Percentiles rank a stretch among this genome's conserved stretches.
These are phyloP conservation scores for Oreochromis tanganicae DNA, from an alignment of 2,113 vertebrate genomes.

Conservation along the genomic window DNA sequence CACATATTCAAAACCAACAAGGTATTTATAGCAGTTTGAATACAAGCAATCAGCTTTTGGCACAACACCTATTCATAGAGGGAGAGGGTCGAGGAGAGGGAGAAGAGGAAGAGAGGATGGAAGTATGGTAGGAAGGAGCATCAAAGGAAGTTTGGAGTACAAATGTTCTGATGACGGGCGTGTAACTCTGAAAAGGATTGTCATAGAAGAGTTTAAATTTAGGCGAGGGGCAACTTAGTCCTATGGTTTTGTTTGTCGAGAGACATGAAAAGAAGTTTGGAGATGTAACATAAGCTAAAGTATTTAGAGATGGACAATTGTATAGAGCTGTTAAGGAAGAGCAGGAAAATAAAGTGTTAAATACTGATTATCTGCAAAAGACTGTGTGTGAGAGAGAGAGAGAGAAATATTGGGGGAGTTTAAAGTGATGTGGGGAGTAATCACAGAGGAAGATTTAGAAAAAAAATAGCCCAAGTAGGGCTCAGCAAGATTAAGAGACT, in stretches of 20 bases:
- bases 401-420: not conserved
- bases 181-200: too few relatives aligned
- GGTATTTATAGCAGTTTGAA: not conserved
- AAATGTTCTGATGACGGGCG: too few relatives aligned
- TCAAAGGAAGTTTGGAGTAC: too few relatives aligned
- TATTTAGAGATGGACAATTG: rapidly evolving
- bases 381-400: not conserved
- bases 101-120: not conserved
- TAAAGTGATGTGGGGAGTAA: rapidly evolving
- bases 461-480: rapidly evolving
- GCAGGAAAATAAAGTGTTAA: not conserved
- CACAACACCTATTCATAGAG: not conserved
- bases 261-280: not conserved
- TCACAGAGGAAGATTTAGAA: not conserved
- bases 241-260: not conserved
- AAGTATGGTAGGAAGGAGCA: rapidly evolving
- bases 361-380: not conserved
- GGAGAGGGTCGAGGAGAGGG: not conserved
- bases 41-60: rapidly evolving
- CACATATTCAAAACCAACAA: rapidly evolving
- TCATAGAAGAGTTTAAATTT: too few relatives aligned
- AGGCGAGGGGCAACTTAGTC: not conserved
- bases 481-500: rapidly evolving
- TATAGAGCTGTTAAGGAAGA: not conserved
- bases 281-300: rapidly evolving